Base-by-base conservation (phyloP, 2,113 vertebrate species). In the Galeopterus variegatus region DNA sequence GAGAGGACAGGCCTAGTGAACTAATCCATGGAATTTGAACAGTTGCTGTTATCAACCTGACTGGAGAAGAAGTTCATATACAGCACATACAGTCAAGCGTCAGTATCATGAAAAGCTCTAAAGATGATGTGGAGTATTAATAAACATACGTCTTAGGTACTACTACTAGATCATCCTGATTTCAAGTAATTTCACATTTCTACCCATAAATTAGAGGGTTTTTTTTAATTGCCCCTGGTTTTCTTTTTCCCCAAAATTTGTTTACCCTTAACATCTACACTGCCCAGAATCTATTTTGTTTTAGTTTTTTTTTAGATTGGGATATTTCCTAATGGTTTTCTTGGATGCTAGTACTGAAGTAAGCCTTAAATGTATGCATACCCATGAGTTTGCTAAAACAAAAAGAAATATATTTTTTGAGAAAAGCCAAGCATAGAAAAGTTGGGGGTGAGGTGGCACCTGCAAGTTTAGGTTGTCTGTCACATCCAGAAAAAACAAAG, bases 141-240 rank as follows among this genome's bases (percentile, higher is more conserved):
- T 48, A 56, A 28, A 45, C 10, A 36, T 31, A 36, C 7, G 28
- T 48, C 52, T 26, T 28, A 65, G 11, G 67, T 69, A 79, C 45
- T 54, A 79, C 54, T 80, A 84, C 1, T 41, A n/a, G 12, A 33
- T 41, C 41, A 56, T 75, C 7, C 36, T 77, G 45, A 50, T 81
- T 94, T 48, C 26, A 85, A 86, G 76, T 76, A 80, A 54, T 64
- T 54, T 92, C 28, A 21, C 15, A n/a, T 24, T 87, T 95, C 45
- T 82, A 65, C 9, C 11, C 64, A 89, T 50, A n/a, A 67, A 89
- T 13, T 69, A 7, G 8, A 52, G 33, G 26, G 69, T 60, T 90
- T 64, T n/a, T 26, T 85, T 45, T 72, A 62, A 8, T 19, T 85
- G 10, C 13, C 24, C 26, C 24, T 52, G 3, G 23, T 60, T 48